Evolutionary conservation across 2,113 vertebrate species (phyloP).

Genomic region (Ctenodactylus gundi): DNA sequence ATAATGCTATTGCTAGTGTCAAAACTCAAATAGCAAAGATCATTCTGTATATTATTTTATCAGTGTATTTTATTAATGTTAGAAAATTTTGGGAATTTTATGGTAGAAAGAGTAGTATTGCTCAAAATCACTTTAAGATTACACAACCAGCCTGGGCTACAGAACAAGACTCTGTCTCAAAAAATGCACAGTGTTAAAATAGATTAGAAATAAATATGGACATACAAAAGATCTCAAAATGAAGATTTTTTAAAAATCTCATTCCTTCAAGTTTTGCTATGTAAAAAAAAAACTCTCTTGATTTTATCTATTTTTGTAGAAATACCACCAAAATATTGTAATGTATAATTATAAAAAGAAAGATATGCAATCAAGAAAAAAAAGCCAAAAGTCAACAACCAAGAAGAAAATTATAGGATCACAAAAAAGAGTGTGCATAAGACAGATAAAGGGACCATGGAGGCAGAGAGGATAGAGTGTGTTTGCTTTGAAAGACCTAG

Average conservation of each 20-base stretch:
- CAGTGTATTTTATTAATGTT: neutral
- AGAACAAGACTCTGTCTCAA: too few species aligned
- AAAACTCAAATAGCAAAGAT: neutral
- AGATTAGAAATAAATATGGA: neutral
- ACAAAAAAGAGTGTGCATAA: neutral
- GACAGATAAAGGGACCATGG: neutral
- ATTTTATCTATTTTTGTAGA: neutral
- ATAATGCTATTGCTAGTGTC: neutral
- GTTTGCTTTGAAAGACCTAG: too few species aligned
- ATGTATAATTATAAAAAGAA: neutral
- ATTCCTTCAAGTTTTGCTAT: neutral
- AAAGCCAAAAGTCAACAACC: too few species aligned
- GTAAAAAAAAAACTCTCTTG: neutral
- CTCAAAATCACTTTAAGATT: neutral
- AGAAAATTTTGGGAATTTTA: neutral
- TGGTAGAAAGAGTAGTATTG: neutral
- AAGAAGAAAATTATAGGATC: neutral
- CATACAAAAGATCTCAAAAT: neutral
- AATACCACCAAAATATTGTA: neutral
- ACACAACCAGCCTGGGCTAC: too few species aligned
- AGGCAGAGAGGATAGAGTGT: fast-evolving
- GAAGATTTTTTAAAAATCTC: neutral
- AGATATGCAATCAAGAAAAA: neutral
- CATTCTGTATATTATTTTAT: neutral
- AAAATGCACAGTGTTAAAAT: neutral